Conservation (phyloP, 92 coral and sea anemone species). For the Metridium senile region DNA sequence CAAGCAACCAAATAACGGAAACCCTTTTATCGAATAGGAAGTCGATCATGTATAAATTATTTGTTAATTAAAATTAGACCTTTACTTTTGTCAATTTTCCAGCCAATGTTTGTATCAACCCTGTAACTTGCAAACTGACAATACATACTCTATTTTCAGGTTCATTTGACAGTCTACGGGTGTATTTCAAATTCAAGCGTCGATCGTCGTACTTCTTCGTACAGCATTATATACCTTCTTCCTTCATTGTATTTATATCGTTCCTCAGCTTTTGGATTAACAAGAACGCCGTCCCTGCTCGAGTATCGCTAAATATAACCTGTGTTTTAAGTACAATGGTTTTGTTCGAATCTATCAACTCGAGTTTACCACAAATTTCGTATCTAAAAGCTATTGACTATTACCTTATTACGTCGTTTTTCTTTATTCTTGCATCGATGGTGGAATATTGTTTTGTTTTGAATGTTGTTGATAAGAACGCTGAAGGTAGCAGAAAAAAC, state of each 20-base stretch:
- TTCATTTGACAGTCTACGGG: constrained; percentile 32
- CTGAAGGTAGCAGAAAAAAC: constrained; percentile 17
- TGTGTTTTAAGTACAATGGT: constrained; percentile 66
- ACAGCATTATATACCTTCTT: constrained; percentile 60
- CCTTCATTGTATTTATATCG: constrained; percentile 64
- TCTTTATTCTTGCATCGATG: constrained; percentile 70
- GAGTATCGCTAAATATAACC: constrained; percentile 72
- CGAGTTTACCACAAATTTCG: constrained; percentile 72
- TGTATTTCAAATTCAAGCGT: constrained; percentile 66
- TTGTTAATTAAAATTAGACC: too few relatives aligned
- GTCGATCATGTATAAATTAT: too few relatives aligned
- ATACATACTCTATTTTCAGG: background rate
- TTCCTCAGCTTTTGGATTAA: constrained; percentile 90
- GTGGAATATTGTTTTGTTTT: constrained; percentile 78
- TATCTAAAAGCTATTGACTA: constrained; percentile 87
- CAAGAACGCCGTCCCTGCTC: constrained; percentile 77
- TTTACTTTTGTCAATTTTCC: too few relatives aligned
- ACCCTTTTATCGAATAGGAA: background rate
- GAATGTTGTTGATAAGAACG: constrained; percentile 50
- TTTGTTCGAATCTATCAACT: constrained; percentile 60
- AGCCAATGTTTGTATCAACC: too few relatives aligned
- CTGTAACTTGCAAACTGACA: too few relatives aligned
- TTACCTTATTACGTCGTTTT: constrained; percentile 71
- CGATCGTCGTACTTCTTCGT: constrained; percentile 74
- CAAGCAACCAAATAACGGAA: background rate